Conservation (phyloP, 92 coral and sea anemone genomes). For the Umimayanthus kanabou region DNA sequence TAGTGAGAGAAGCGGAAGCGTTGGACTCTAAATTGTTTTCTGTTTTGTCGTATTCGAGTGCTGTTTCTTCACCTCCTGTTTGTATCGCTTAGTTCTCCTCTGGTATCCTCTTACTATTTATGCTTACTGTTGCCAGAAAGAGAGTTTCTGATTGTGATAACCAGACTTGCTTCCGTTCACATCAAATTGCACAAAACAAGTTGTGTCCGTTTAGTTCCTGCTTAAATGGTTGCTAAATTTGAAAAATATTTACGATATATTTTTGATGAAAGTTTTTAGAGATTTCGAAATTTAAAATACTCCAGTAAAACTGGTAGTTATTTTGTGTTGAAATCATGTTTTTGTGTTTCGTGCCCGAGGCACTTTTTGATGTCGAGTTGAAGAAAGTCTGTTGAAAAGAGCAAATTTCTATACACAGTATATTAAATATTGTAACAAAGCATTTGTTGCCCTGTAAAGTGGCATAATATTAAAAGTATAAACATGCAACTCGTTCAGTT, state of each 20-base stretch:
- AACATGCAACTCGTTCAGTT: conserved; percentile 12
- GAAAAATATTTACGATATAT: not conserved
- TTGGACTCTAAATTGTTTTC: not conserved
- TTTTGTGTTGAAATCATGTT: not conserved
- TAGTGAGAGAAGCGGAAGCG: conserved; percentile 1
- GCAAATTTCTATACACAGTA: not conserved
- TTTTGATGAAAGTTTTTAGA: not conserved
- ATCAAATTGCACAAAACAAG: not conserved
- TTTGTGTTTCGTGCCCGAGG: not conserved
- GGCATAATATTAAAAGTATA: conserved; percentile 9
- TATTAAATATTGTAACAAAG: conserved; percentile 7
- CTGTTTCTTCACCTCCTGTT: not conserved
- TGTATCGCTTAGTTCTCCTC: not conserved
- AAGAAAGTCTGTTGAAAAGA: conserved; percentile 17
- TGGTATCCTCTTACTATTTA: not conserved
- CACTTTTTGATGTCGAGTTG: conserved; percentile 19
- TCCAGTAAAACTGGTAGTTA: not conserved
- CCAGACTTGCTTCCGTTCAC: conserved; percentile 22
- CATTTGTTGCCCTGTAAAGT: not conserved
- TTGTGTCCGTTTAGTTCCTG: not conserved
- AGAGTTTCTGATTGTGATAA: not conserved
- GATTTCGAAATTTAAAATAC: not conserved
- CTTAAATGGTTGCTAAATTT: not conserved
- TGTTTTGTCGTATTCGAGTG: not conserved
- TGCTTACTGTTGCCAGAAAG: not conserved